Evolutionary conservation across 2,888 invertebrate species (phyloP).

Genomic region (Zhengitettix transpicula): DNA sequence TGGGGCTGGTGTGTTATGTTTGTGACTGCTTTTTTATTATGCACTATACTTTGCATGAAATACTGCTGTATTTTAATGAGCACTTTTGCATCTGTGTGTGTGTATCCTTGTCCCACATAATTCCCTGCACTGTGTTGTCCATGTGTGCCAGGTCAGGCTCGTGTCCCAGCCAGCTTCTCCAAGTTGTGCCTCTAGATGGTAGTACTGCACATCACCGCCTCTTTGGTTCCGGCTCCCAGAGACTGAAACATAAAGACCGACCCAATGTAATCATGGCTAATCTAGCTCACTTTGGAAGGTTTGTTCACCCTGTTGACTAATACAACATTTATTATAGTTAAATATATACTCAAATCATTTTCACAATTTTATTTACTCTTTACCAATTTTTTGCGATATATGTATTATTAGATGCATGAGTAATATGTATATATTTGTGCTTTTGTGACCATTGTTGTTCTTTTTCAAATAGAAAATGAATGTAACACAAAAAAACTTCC

Average conservation of each 20-base stretch:
- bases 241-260: constrained; percentile 47
- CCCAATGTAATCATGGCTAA: constrained; percentile 25
- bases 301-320: constrained; percentile 19
- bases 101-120: too few relatives aligned
- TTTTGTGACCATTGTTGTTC: too few relatives aligned
- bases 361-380: background rate
- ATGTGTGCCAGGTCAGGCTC: constrained; percentile 60
- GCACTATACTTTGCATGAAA: too few relatives aligned
- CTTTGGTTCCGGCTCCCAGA: constrained; percentile 30
- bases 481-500: too few relatives aligned
- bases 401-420: background rate
- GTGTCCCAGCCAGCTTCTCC: constrained; percentile 77
- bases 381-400: background rate
- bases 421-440: background rate
- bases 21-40: too few relatives aligned
- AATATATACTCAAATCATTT: background rate
- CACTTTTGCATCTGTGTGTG: too few relatives aligned
- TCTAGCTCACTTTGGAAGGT: constrained; percentile 28
- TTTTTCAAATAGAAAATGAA: too few relatives aligned
- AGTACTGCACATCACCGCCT: constrained; percentile 18
- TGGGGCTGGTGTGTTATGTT: too few relatives aligned
- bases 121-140: constrained; percentile 9
- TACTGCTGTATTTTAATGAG: too few relatives aligned
- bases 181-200: constrained; percentile 41
- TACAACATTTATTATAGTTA: too few relatives aligned